phyloP scores from a whole-genome alignment of 2,113 vertebrate genomes.

The Recurvirostra avosetta region DNA sequence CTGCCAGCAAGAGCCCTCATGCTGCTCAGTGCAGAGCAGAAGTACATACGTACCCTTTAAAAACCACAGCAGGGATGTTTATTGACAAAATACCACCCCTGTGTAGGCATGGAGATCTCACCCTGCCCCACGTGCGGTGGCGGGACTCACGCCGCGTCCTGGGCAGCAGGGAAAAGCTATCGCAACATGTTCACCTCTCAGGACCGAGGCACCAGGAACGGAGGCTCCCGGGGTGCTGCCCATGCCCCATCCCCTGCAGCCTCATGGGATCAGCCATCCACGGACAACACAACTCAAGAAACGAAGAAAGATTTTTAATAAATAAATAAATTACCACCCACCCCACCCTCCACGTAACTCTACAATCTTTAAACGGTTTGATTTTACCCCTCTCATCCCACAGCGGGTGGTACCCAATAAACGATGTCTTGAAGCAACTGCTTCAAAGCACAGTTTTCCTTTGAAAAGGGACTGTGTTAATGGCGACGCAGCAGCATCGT shows the following conservation, averaged over 20 bases:
- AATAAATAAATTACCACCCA: too few relatives aligned
- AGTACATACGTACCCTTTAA: background rate
- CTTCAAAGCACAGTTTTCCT: background rate
- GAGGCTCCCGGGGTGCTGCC: background rate
- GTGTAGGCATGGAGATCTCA: background rate
- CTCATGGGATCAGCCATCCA: background rate
- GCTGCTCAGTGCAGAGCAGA: accelerated
- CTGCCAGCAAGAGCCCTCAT: background rate
- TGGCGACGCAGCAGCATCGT: background rate
- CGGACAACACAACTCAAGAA: background rate
- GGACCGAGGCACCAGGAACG: accelerated
- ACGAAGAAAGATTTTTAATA: background rate
- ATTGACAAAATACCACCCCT: background rate
- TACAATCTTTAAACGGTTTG: background rate
- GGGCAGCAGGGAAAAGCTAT: background rate
- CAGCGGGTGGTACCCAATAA: background rate
- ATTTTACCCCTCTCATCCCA: background rate
- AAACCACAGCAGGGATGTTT: background rate
- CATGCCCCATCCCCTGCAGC: background rate
- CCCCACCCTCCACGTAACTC: background rate
- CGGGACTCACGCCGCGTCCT: accelerated
- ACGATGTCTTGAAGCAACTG: background rate
- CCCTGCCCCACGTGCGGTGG: background rate
- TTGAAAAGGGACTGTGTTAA: background rate
- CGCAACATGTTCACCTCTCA: accelerated